phyloP scores from a whole-genome alignment of 2,113 vertebrate genomes.

The Chascanopsetta lugubris region DNA sequence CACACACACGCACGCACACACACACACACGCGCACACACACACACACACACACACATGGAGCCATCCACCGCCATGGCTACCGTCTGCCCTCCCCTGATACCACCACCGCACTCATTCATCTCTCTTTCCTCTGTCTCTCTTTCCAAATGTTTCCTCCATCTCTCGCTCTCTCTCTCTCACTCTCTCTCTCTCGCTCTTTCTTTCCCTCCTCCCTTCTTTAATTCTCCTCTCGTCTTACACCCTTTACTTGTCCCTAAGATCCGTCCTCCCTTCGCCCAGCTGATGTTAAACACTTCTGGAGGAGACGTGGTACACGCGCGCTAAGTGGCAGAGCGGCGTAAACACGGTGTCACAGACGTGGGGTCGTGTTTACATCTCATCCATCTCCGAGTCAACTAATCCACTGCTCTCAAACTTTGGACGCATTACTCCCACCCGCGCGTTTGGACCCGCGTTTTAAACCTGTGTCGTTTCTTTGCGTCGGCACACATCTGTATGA shows the following conservation, averaged over 20 bases:
- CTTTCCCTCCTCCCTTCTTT: slow-evolving; percentile 18
- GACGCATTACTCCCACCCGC: slow-evolving; percentile 37
- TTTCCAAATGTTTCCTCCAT: slow-evolving; percentile 62
- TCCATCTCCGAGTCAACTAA: slow-evolving; percentile 46
- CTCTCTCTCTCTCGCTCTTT: slow-evolving; percentile 23
- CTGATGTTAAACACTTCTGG: slow-evolving; percentile 47
- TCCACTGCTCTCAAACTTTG: slow-evolving; percentile 29
- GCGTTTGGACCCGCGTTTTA: slow-evolving; percentile 22
- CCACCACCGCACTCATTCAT: slow-evolving; percentile 72
- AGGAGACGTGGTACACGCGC: slow-evolving; percentile 23
- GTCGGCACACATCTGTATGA: slow-evolving; percentile 51
- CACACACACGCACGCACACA: slow-evolving; percentile 28
- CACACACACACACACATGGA: slow-evolving; percentile 23
- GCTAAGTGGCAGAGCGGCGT: slow-evolving; percentile 29
- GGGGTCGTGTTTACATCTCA: slow-evolving; percentile 23
- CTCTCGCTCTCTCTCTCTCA: slow-evolving; percentile 18
- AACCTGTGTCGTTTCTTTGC: slow-evolving; percentile 56
- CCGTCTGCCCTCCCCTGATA: slow-evolving; percentile 76
- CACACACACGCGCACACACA: slow-evolving; percentile 27
- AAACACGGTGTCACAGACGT: slow-evolving; percentile 32
- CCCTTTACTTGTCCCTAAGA: neutral
- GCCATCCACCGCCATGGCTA: slow-evolving; percentile 64
- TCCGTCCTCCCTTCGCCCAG: slow-evolving; percentile 38
- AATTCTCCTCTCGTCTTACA: slow-evolving; percentile 21
- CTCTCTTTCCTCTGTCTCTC: slow-evolving; percentile 60